phyloP scores from a whole-genome alignment of 1,140 invertebrate species.

The Heliconius melpomene region DNA sequence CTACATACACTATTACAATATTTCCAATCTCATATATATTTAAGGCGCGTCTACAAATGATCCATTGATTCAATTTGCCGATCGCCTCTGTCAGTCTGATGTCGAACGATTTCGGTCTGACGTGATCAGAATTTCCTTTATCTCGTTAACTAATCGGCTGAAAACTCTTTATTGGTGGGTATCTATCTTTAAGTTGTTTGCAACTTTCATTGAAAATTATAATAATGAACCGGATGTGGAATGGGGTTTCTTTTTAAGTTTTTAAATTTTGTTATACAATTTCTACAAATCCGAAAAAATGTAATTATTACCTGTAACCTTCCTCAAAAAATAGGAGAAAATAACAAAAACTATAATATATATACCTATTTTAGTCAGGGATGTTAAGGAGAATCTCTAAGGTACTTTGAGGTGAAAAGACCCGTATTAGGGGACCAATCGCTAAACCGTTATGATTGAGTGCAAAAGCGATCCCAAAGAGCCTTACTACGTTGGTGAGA shows the following conservation, averaged over 20 bases:
- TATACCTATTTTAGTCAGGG: background rate
- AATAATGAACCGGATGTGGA: background rate
- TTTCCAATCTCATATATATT: slow-evolving; percentile 26
- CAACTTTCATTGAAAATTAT: slow-evolving; percentile 7
- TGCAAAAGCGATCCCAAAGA: background rate
- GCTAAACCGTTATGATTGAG: slow-evolving; percentile 3
- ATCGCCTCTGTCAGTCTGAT: slow-evolving; percentile 34
- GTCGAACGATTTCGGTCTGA: slow-evolving; percentile 41
- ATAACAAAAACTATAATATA: no score
- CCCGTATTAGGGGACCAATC: slow-evolving; percentile 7
- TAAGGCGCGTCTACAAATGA: slow-evolving; percentile 33
- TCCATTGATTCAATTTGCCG: slow-evolving; percentile 36
- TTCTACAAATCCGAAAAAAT: no score
- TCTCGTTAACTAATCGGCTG: slow-evolving; percentile 39
- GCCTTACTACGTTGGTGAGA: background rate
- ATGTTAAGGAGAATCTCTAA: background rate
- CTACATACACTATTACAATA: background rate
- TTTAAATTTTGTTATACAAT: background rate
- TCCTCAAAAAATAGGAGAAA: no score
- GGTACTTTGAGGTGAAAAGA: background rate
- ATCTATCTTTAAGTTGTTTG: slow-evolving; percentile 6
- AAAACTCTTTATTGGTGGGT: slow-evolving; percentile 14
- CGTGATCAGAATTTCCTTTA: slow-evolving; percentile 40
- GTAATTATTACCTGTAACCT: no score
- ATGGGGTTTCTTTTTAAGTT: background rate